These are phyloP conservation scores for Conistra vaccinii DNA, from an alignment of 2,888 invertebrate genomes.

Conservation along the genomic window DNA sequence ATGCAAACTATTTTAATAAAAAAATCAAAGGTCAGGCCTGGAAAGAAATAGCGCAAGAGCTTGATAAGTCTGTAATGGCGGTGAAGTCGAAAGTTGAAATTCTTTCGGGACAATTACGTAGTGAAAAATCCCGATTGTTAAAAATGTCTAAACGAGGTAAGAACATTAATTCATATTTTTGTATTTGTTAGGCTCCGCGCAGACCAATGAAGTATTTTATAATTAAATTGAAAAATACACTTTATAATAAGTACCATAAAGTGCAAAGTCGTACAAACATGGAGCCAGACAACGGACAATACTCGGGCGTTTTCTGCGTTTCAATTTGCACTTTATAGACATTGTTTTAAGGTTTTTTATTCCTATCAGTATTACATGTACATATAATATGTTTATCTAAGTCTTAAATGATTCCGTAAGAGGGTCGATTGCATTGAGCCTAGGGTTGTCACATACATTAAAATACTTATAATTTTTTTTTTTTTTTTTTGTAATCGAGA, in stretches of 20 bases:
- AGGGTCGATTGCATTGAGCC: background rate
- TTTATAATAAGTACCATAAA: too few relatives aligned
- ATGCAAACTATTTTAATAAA: conserved; percentile 6
- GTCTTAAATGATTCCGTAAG: background rate
- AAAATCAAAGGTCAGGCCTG: background rate
- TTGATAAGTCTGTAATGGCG: background rate
- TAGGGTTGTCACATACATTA: background rate
- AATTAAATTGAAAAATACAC: too few relatives aligned
- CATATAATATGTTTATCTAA: background rate
- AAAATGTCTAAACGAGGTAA: conserved; percentile 10
- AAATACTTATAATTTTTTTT: too few relatives aligned
- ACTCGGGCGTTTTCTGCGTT: too few relatives aligned
- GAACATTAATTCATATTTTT: background rate
- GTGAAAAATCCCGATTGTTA: background rate
- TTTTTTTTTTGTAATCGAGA: too few relatives aligned
- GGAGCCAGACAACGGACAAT: too few relatives aligned
- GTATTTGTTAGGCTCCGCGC: too few relatives aligned
- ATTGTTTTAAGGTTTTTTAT: background rate
- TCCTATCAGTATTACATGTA: background rate
- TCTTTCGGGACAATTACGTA: background rate
- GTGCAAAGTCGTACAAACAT: too few relatives aligned
- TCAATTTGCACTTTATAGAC: background rate
- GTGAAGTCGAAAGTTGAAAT: conserved; percentile 13
- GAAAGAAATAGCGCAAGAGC: background rate
- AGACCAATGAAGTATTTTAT: background rate